phyloP scores from a whole-genome alignment of 2,113 vertebrate species.

The Anoplopoma fimbria region DNA sequence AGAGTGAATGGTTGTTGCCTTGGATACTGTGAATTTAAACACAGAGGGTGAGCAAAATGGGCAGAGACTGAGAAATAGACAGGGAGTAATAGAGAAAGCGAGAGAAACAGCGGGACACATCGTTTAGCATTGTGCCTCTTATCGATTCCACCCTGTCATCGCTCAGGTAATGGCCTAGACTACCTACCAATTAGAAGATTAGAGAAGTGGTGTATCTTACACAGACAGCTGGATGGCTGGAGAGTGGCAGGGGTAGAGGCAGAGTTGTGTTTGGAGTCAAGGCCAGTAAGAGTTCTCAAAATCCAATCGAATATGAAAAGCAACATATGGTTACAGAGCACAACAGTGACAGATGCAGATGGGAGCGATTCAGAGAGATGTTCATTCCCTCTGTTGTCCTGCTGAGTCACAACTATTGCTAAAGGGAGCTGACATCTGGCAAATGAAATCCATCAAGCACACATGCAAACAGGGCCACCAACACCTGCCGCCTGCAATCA shows the following conservation, averaged over 20 bases:
- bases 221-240: conserved; percentile 43
- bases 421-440: conserved; percentile 58
- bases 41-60: conserved; percentile 37
- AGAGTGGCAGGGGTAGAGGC: background rate
- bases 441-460: conserved; percentile 39
- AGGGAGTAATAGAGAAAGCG: conserved; percentile 37
- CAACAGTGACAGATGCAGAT: conserved; percentile 15
- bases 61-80: conserved; percentile 29
- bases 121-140: conserved; percentile 65
- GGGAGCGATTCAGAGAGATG: conserved; percentile 34
- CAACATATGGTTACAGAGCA: conserved; percentile 53
- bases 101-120: conserved; percentile 52
- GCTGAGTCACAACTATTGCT: conserved; percentile 51
- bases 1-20: conserved; percentile 63
- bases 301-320: conserved; percentile 29
- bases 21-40: conserved; percentile 68
- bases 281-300: conserved; percentile 24
- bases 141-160: conserved; percentile 71
- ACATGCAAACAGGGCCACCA: conserved; percentile 25
- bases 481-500: conserved; percentile 59
- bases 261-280: background rate
- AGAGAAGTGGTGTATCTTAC: conserved; percentile 62
- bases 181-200: conserved; percentile 74
- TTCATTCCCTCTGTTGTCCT: conserved; percentile 28
- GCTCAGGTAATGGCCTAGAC: conserved; percentile 66